phyloP scores from a whole-genome alignment of 2,888 invertebrate species.

The Gibbula magus region DNA sequence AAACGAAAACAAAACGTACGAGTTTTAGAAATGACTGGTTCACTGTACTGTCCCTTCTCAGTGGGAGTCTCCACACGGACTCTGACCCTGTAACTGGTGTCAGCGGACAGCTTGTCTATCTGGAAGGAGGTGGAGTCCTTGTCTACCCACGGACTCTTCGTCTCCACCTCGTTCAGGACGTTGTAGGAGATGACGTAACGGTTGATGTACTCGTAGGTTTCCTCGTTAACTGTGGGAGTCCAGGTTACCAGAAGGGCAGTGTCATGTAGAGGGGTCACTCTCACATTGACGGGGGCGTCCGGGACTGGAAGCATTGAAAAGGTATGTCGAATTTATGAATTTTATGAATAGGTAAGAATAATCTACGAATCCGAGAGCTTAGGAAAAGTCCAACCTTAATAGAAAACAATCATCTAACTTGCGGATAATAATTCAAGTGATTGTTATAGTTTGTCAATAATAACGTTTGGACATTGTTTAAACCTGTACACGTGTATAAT shows the following conservation, averaged over 20 bases:
- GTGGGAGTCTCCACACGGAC: slow-evolving; percentile 1
- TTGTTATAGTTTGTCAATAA: no score
- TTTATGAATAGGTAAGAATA: no score
- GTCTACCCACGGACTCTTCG: no score
- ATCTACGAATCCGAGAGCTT: no score
- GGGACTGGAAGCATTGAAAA: not conserved
- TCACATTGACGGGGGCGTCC: not conserved
- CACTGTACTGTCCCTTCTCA: not conserved
- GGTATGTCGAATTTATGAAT: no score
- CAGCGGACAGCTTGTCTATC: not conserved
- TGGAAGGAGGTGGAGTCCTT: no score
- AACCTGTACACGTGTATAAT: no score
- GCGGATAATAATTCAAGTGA: no score
- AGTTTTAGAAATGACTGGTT: not conserved
- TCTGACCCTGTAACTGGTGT: slow-evolving; percentile 2
- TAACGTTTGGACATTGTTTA: no score
- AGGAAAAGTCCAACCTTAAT: no score
- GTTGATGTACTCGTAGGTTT: not conserved
- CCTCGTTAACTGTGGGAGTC: not conserved
- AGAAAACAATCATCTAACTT: no score
- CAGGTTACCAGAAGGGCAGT: not conserved
- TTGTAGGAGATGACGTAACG: not conserved
- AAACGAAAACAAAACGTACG: not conserved
- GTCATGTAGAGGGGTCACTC: not conserved
- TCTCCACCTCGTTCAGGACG: not conserved